Evolutionary conservation across 2,113 vertebrate species (phyloP).

Genomic region (Dasyprocta punctata): DNA sequence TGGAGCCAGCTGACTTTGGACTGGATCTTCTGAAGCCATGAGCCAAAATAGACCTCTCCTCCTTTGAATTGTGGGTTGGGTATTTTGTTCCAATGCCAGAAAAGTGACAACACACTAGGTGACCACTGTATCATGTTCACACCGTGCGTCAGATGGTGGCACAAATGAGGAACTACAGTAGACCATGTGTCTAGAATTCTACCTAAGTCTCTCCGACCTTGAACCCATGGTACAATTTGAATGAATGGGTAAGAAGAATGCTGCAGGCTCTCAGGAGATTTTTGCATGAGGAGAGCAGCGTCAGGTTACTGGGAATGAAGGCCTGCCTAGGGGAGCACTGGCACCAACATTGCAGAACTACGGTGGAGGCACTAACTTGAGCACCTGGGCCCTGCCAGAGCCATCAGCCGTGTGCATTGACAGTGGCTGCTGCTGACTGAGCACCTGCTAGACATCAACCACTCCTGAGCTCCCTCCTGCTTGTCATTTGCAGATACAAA

Average conservation of each 20-base stretch:
- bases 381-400: not conserved
- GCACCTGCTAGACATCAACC: too few relatives aligned
- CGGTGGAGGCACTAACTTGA: not conserved
- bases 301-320: not conserved
- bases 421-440: not conserved
- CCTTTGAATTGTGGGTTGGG: not conserved
- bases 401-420: too few relatives aligned
- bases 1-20: not conserved
- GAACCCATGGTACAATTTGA: not conserved
- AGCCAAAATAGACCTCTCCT: not conserved
- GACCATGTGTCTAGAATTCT: not conserved
- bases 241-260: not conserved
- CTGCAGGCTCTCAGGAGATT: not conserved
- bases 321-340: too few relatives aligned
- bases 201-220: not conserved
- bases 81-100: not conserved
- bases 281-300: not conserved
- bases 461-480: not conserved
- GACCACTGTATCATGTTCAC: not conserved
- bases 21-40: not conserved
- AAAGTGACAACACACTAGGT: not conserved
- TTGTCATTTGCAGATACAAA: not conserved
- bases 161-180: not conserved
- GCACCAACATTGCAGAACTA: not conserved
- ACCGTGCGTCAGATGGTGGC: not conserved